Base-by-base conservation (phyloP, 2,888 invertebrate species). In the Caenorhabditis wallacei region DNA sequence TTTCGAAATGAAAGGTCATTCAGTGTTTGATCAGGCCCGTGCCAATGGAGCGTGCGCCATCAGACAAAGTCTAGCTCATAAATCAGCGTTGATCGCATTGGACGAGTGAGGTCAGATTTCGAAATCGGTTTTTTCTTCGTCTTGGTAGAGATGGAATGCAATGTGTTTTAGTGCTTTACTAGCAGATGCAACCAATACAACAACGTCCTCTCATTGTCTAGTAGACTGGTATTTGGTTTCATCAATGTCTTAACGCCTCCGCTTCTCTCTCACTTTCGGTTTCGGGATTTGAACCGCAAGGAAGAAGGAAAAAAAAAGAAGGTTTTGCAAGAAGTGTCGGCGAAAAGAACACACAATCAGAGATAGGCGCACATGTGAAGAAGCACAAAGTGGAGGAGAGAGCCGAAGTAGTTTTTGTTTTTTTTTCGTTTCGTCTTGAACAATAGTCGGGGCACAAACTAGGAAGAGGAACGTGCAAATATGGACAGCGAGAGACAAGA, bases 41-140 rank as follows among this genome's bases (percentile, higher is more conserved):
- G 69, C 54, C 68, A 53, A 37, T 35, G 48, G 53, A 35, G 59
- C 59, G 59, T 69, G 68, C 61, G 30, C 53, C 56, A 22, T 24
- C 24, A 40, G 20, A 46, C 30, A 35, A 56, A 22, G 66, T 66
- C 68, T 75, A 57, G 76, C 76, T 69, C 76, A 61, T 76, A 69
- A 76, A 76, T 76, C 76, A 69, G 30, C 35, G 10, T 13, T 76
- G 68, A 69, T 69, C 76, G 53, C 30, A 53, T 48, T 76, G 66
- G 59, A 76, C 76, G 61, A 37, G 51, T 61, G 69, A 78, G 78
- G 78, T 78, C 78, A 78, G 69, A 78, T 69, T 78, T 78, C 78
- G 54, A 78, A 78, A 78, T 78, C n/a, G n/a, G n/a, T n/a, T n/a
- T n/a, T n/a, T n/a, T n/a, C n/a, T n/a, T n/a, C n/a, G n/a, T n/a